Conservation (phyloP, 2,113 vertebrate species). For the Perca schrenkii region DNA sequence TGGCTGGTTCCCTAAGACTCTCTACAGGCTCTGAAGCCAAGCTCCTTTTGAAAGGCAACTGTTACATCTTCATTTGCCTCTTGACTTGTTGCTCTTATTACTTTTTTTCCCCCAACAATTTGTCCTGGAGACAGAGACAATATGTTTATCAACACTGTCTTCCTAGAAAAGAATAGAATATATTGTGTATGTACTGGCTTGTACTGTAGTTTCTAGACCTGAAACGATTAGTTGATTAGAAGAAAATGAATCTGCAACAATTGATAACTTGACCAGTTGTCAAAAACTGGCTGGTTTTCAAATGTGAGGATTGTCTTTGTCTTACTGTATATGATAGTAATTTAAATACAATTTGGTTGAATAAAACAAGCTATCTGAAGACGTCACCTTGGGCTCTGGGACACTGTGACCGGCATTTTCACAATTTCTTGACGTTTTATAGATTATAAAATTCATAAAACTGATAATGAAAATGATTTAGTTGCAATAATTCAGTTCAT, state of each 20-base stretch:
- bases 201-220: background rate
- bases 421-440: background rate
- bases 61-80: constrained; percentile 51
- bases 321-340: background rate
- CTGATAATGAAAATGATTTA: background rate
- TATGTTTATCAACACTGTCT: background rate
- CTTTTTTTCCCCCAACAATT: background rate
- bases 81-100: background rate
- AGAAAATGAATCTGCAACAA: too few species aligned
- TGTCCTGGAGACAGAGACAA: background rate
- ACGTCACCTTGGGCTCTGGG: background rate
- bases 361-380: background rate
- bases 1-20: constrained; percentile 51
- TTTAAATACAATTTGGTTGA: background rate
- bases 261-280: background rate
- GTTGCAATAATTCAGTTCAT: background rate
- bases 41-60: constrained; percentile 38
- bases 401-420: background rate
- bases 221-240: background rate
- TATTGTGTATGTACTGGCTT: background rate
- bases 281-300: background rate
- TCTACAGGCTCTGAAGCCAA: constrained; percentile 34
- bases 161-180: background rate
- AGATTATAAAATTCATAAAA: background rate
- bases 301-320: background rate